phyloP scores from a whole-genome alignment of 1,140 invertebrate genomes.

The Drosophila nikananu region DNA sequence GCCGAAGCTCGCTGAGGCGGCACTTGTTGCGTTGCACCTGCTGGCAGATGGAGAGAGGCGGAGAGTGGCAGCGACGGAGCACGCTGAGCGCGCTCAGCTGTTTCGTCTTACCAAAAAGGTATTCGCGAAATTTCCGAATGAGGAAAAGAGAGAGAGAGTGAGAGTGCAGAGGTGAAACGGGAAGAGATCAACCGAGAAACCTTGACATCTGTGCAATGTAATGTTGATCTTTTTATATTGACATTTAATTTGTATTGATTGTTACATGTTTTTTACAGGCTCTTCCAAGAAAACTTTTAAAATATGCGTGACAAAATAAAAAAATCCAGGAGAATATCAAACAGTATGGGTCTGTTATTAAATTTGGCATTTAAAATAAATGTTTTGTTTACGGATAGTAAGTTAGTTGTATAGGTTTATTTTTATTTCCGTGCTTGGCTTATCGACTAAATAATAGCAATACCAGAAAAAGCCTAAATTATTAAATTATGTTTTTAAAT shows the following conservation, averaged over 20 bases:
- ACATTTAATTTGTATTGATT: conserved; percentile 5
- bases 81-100: conserved; percentile 23
- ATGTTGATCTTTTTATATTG: conserved; percentile 13
- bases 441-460: not conserved
- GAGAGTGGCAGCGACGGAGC: not conserved
- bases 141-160: not conserved
- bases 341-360: not conserved
- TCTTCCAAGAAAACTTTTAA: not conserved
- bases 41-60: conserved; percentile 20
- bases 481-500: not conserved
- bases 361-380: not conserved
- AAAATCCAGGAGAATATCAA: not conserved
- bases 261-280: not conserved
- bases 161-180: conserved; percentile 31
- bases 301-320: not conserved
- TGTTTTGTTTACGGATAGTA: not conserved
- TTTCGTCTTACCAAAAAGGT: conserved; percentile 23
- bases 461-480: too few species aligned
- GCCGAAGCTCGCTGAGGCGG: conserved; percentile 45
- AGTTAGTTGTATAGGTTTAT: not conserved
- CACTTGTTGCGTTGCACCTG: conserved; percentile 57
- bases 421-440: not conserved
- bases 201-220: conserved; percentile 42
- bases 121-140: conserved; percentile 42
- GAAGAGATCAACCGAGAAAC: conserved; percentile 25